Percentiles rank a stretch among this genome's conserved stretches.
These are phyloP conservation scores for Atherinosoma microstoma DNA, from an alignment of 2,797 vertebrate species.

Conservation along the genomic window DNA sequence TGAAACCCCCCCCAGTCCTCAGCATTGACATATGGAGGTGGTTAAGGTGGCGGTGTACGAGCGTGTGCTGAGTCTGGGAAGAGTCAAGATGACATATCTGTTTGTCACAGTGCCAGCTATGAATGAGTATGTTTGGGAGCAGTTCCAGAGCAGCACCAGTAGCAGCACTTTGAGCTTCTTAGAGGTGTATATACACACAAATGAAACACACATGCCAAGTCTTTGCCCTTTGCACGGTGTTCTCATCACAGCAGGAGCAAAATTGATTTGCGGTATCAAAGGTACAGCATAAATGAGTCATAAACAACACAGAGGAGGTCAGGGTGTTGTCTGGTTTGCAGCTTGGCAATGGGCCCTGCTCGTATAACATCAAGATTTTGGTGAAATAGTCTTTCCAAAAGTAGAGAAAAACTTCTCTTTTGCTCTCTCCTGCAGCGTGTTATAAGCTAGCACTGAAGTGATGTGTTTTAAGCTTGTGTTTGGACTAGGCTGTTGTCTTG, in stretches of 20 bases:
- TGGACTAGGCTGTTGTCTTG: slow-evolving; percentile 38
- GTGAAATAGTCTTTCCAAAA: slow-evolving; percentile 24
- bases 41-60: slow-evolving; percentile 52
- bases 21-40: slow-evolving; percentile 58
- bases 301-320: slow-evolving; percentile 10
- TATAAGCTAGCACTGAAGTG: slow-evolving; percentile 38
- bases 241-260: slow-evolving; percentile 31
- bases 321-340: slow-evolving; percentile 10
- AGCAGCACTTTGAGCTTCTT: slow-evolving; percentile 17
- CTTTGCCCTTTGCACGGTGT: slow-evolving; percentile 15
- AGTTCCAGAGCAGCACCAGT: slow-evolving; percentile 30
- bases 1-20: slow-evolving; percentile 27
- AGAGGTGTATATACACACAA: slow-evolving; percentile 8
- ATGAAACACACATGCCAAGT: slow-evolving; percentile 3
- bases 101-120: slow-evolving; percentile 65
- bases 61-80: slow-evolving; percentile 50
- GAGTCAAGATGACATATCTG: slow-evolving; percentile 71
- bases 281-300: background rate
- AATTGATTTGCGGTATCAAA: slow-evolving; percentile 27
- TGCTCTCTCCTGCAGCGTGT: slow-evolving; percentile 10
- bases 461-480: slow-evolving; percentile 46
- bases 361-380: slow-evolving; percentile 13
- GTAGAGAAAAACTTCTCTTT: slow-evolving; percentile 14
- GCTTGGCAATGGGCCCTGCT: background rate
- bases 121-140: slow-evolving; percentile 41